Evolutionary conservation across 2,888 invertebrate species (phyloP), one percentile per base, ranked within the genome.

Genomic region (Euzophera pinguis): DNA sequence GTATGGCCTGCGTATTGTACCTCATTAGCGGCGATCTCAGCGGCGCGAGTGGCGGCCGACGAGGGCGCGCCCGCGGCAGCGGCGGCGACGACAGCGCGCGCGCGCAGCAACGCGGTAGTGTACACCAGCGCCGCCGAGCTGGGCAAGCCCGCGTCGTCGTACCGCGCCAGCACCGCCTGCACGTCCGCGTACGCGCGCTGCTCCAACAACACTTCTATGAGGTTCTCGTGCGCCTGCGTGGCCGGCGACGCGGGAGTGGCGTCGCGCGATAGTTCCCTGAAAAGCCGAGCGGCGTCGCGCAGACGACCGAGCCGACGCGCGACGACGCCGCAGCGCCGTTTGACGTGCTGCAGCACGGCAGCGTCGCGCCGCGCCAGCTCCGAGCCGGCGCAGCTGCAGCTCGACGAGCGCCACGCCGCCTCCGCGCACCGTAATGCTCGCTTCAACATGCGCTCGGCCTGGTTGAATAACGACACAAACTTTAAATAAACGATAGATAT

Each of bases 401-500:
- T 58, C 84, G 96, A 96, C 50, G 97, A 95, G 58, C 99, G 92
- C 52, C 96, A 95, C 58, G 95, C 93, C 0, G 97, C 96, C 90
- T 98, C 98, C 48, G 98, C 92, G 86, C 98, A 98, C 60, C 98
- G 91, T 98, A 98, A 98, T n/a, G 99, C 99, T 50, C 97, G 96
- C 48, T 75, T 69, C 63, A 82, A 63, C 60, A 79, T 67, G 54
- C 81, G 69, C 64, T 82, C 82, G 43, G 83, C 83, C 74, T 71
- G 32, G 22, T 22, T 5, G 22, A 5, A 22, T n/a, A n/a, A 57
- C 57, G 27, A 12, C 38, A 9, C n/a, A n/a, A n/a, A n/a, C n/a
- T n/a, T n/a, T n/a, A n/a, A n/a, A n/a, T n/a, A n/a, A n/a, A n/a
- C n/a, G n/a, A n/a, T n/a, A n/a, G n/a, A n/a, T n/a, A n/a, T n/a